A percentile compares a stretch with the other conserved stretches of the same genome.
phyloP scores from a whole-genome alignment of 2,113 vertebrate genomes.

The Hymenochirus boettgeri region DNA sequence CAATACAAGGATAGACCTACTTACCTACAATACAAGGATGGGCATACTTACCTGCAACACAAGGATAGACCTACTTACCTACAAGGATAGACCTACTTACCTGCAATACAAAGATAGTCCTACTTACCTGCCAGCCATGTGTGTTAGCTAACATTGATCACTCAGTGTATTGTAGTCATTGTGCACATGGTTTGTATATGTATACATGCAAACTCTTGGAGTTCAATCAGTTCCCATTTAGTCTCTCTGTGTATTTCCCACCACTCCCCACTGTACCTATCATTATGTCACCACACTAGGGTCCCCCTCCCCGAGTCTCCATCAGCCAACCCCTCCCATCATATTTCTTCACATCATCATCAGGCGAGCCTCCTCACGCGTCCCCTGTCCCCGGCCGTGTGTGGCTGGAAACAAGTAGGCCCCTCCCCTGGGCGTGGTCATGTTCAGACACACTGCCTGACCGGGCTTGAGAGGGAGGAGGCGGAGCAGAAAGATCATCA shows the following conservation, averaged over 20 bases:
- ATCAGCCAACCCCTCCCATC: background rate
- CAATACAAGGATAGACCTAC: too few relatives aligned
- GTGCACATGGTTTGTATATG: too few relatives aligned
- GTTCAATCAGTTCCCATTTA: background rate
- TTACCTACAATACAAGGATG: too few relatives aligned
- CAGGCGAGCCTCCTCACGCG: slow-evolving; percentile 38
- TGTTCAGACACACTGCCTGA: background rate
- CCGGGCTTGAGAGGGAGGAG: slow-evolving; percentile 6
- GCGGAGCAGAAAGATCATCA: slow-evolving; percentile 2
- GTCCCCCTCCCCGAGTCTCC: background rate
- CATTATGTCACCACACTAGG: background rate
- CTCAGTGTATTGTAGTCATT: too few relatives aligned
- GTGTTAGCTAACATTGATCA: too few relatives aligned
- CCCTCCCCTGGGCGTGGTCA: background rate
- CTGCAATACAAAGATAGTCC: too few relatives aligned
- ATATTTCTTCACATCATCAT: slow-evolving; percentile 2
- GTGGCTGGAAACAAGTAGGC: slow-evolving; percentile 23
- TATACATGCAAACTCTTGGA: too few relatives aligned
- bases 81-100: too few relatives aligned
- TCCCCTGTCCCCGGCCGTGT: slow-evolving; percentile 22
- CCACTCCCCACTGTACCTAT: background rate
- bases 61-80: too few relatives aligned
- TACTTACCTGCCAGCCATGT: too few relatives aligned
- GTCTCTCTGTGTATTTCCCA: background rate
- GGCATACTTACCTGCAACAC: too few relatives aligned